Evolutionary conservation across 2,888 invertebrate species (phyloP), one percentile per base, ranked within the genome.

Genomic region (Syrista parreyssii): DNA sequence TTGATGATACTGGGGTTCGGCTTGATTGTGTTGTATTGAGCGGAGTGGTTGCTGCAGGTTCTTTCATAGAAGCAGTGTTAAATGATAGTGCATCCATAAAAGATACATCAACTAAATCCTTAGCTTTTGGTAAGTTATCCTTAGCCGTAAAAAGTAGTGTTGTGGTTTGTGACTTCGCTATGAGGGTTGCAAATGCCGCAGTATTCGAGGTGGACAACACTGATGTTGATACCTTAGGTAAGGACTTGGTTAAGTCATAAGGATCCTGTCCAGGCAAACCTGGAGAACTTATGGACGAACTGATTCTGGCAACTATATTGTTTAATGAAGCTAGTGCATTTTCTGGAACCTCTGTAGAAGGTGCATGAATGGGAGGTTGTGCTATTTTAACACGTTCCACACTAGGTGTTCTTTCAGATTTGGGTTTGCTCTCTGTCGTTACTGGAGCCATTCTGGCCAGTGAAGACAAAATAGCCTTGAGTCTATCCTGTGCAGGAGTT

Each of bases 261-360:
- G 55, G 55, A 23, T 55, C 55, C 23, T 55, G 55, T 40, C 6
- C 23, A 40, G 40, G 40, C 15, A 40, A 55, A 1, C 55, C 23
- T 55, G 55, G 9, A 1, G 55, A 55, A 23, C 55, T 23, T 23
- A 55, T 23, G 1, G 79, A 73, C 30, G 83, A 78, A 34, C 87
- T 88, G 68, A 91, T 87, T 55, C 89, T 88, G 1, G 89, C 88
- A 11, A 92, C 90, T 11, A 92, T 88, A 74, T 86, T 89, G 74
- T 90, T 89, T n/a, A 92, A 80, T 0, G 90, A 90, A 35, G 89
- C 87, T 3, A 92, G 79, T 87, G 88, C 71, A 71, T 11, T 71
- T 71, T 71, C 33, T 55, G 55, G 55, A 23, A 55, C 55, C 55
- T 55, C 23, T 23, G 23, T 55, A 55, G 55, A 55, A 23, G 55